A percentile compares a stretch with the other conserved stretches of the same genome.
phyloP scores from a whole-genome alignment of 2,113 vertebrate species.

The Callopanchax toddi region DNA sequence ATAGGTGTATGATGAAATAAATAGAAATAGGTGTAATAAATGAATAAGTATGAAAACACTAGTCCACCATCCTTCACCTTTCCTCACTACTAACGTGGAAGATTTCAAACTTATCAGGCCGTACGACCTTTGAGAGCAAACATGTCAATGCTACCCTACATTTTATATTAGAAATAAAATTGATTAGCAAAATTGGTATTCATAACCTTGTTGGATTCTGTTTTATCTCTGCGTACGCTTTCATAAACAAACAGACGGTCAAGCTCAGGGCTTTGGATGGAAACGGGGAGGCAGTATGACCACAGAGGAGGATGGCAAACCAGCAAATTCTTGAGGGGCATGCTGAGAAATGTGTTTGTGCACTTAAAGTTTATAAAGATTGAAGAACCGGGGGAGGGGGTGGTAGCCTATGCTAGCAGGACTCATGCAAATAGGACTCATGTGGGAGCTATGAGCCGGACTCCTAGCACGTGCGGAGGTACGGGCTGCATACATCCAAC shows the following conservation, averaged over 20 bases:
- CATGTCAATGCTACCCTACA: constrained; percentile 72
- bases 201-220: constrained; percentile 80
- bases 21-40: constrained; percentile 47
- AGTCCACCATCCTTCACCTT: constrained; percentile 35
- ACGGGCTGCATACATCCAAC: constrained; percentile 74
- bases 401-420: constrained; percentile 47
- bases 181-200: constrained; percentile 82
- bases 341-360: constrained; percentile 61
- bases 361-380: constrained; percentile 63
- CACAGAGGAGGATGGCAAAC: constrained; percentile 51
- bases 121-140: constrained; percentile 64
- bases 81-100: constrained; percentile 40
- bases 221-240: constrained; percentile 78
- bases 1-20: constrained; percentile 43
- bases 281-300: constrained; percentile 55
- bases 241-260: constrained; percentile 77
- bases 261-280: constrained; percentile 52
- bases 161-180: constrained; percentile 79
- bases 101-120: constrained; percentile 47
- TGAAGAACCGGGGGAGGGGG: constrained; percentile 43
- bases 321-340: constrained; percentile 40
- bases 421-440: constrained; percentile 67
- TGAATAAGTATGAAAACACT: constrained; percentile 29
- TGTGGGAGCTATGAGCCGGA: constrained; percentile 59
- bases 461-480: constrained; percentile 65